Evolutionary conservation across 2,888 invertebrate species (phyloP).

Genomic region (Papilio demoleus): DNA sequence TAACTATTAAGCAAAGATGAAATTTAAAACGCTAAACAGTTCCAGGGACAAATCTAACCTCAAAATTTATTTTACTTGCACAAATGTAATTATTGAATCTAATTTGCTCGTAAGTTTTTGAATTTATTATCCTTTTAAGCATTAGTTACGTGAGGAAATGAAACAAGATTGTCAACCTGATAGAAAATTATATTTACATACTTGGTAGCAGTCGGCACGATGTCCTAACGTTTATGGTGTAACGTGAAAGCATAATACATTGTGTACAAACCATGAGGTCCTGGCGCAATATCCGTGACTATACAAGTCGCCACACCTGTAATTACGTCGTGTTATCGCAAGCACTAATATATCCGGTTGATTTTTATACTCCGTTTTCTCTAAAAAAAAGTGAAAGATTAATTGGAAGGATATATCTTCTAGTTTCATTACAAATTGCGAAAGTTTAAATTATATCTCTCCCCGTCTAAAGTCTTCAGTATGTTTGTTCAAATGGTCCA

Average conservation of each 20-base stretch:
- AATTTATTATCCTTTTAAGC: slow-evolving; percentile 4
- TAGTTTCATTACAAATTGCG: too few species aligned
- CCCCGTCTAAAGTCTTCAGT: too few species aligned
- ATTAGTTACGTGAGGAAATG: not conserved
- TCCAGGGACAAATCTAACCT: not conserved
- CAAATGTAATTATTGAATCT: not conserved
- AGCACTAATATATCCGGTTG: slow-evolving; percentile 22
- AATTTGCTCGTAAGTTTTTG: not conserved
- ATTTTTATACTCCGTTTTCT: not conserved
- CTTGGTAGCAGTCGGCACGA: slow-evolving; percentile 4
- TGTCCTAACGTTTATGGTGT: slow-evolving; percentile 44
- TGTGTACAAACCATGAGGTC: slow-evolving; percentile 57
- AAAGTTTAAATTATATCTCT: too few species aligned
- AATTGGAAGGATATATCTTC: too few species aligned
- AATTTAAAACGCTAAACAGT: not conserved
- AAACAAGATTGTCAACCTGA: not conserved
- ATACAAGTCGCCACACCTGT: slow-evolving; percentile 42
- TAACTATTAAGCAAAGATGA: slow-evolving; percentile 1
- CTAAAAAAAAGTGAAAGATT: too few species aligned
- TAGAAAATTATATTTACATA: slow-evolving; percentile 27
- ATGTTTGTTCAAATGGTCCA: too few species aligned
- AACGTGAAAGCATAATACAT: slow-evolving; percentile 52
- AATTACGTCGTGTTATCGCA: slow-evolving; percentile 27
- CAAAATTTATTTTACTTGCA: not conserved
- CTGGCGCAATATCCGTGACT: slow-evolving; percentile 68